These are phyloP conservation scores for Labeo catla DNA, from an alignment of 2,113 vertebrate species.

Conservation along the genomic window DNA sequence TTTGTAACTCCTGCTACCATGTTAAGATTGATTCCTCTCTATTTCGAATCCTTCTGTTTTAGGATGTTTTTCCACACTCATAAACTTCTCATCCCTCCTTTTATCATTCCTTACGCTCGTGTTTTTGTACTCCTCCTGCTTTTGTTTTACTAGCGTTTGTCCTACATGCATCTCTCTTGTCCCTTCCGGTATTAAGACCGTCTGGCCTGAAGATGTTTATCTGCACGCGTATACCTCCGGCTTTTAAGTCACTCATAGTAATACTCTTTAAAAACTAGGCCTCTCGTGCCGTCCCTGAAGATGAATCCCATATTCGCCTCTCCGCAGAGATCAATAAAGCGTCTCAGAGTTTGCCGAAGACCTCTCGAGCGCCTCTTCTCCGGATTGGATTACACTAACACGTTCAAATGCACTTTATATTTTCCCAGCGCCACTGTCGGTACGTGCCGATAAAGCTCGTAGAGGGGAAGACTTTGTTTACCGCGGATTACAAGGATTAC, in stretches of 20 bases:
- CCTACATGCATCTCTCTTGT: not conserved
- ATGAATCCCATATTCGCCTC: constrained; percentile 18
- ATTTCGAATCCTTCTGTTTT: no score
- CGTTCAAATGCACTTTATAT: constrained; percentile 52
- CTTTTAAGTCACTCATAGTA: constrained; percentile 4
- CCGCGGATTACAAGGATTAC: constrained; percentile 48
- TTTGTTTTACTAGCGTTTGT: constrained; percentile 16
- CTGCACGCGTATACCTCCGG: not conserved
- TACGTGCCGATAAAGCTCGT: constrained; percentile 24
- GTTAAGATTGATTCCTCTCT: constrained; percentile 22
- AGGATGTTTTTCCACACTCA: constrained; percentile 23
- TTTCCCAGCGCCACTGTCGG: constrained; percentile 5
- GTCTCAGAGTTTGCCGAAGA: constrained; percentile 24
- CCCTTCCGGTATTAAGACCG: not conserved
- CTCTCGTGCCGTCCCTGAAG: not conserved
- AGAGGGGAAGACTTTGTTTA: constrained; percentile 43
- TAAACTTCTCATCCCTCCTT: constrained; percentile 29
- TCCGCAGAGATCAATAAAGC: constrained; percentile 46
- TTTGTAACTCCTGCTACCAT: constrained; percentile 17
- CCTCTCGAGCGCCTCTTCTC: constrained; percentile 25
- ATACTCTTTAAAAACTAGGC: not conserved
- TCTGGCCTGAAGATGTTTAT: constrained; percentile 1
- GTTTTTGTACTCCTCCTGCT: constrained; percentile 11
- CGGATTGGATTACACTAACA: constrained; percentile 59
- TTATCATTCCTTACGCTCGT: constrained; percentile 28